phyloP scores from a whole-genome alignment of 2,113 vertebrate genomes.

The Campylomormyrus tamandua region DNA sequence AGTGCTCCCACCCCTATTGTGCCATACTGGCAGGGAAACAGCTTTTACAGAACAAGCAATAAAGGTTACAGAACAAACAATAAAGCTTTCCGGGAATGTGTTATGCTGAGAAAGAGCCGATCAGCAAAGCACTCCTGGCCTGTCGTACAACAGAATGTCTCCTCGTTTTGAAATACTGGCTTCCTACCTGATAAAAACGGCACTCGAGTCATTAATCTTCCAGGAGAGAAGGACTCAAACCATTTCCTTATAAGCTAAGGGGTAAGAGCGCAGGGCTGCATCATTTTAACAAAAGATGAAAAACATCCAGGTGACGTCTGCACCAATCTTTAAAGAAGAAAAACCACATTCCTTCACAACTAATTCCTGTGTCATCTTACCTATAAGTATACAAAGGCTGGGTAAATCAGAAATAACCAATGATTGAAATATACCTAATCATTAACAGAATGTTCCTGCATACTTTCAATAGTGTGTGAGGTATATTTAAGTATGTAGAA shows the following conservation, averaged over 20 bases:
- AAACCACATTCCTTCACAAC: not conserved
- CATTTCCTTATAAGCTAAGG: not conserved
- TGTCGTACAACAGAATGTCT: not conserved
- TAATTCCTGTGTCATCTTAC: not conserved
- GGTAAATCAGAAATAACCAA: not conserved
- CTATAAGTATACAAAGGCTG: not conserved
- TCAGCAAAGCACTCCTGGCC: not conserved
- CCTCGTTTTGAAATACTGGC: not conserved
- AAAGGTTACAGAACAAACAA: conserved; percentile 14
- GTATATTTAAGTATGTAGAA: not conserved
- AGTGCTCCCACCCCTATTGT: conserved; percentile 14
- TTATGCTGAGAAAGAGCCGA: not conserved
- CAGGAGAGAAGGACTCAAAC: not conserved
- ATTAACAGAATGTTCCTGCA: not conserved
- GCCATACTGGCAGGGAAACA: not conserved
- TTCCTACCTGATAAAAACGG: not conserved
- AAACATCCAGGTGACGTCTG: not conserved
- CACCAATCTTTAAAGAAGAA: not conserved
- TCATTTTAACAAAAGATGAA: not conserved
- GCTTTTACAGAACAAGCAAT: conserved; percentile 16
- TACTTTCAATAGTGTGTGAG: not conserved
- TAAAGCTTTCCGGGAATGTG: conserved; percentile 6
- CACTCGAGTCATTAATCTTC: not conserved
- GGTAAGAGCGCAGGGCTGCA: not conserved
- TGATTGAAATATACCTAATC: not conserved